These are phyloP conservation scores for Melieria crassipennis DNA, from an alignment of 2,888 invertebrate genomes.

Conservation along the genomic window DNA sequence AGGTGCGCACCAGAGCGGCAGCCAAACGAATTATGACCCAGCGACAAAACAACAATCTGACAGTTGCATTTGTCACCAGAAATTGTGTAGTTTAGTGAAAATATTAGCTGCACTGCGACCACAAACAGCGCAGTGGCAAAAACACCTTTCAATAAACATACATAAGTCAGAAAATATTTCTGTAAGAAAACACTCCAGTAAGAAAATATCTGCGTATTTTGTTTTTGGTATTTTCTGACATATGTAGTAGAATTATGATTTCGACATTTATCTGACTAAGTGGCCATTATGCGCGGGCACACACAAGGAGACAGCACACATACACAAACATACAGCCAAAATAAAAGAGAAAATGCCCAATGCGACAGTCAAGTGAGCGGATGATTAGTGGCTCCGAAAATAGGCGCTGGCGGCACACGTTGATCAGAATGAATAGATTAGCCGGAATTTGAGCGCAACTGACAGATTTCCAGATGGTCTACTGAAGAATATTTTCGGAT, in stretches of 20 bases:
- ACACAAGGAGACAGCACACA: conserved; percentile 1
- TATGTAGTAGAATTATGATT: conserved; percentile 6
- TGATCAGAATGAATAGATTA: conserved; percentile 23
- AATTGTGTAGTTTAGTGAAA: neutral
- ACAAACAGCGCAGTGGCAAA: too few species aligned
- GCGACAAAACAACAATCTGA: neutral
- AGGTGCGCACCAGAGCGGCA: neutral
- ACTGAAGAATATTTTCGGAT: too few species aligned
- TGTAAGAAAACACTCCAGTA: conserved; percentile 9
- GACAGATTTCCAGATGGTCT: too few species aligned
- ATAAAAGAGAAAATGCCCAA: neutral
- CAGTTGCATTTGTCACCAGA: conserved; percentile 10
- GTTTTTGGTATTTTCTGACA: too few species aligned
- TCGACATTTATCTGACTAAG: conserved; percentile 18
- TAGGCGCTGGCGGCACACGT: neutral
- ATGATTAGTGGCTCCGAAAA: too few species aligned
- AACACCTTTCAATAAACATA: too few species aligned
- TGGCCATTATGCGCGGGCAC: conserved; percentile 16
- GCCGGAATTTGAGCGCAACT: conserved; percentile 15
- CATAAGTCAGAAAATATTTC: too few species aligned
- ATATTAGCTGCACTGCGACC: neutral
- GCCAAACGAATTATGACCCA: neutral
- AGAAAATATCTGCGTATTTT: too few species aligned
- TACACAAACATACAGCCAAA: neutral
- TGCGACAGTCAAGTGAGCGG: too few species aligned